Percentiles rank a stretch among this genome's conserved stretches.
These are phyloP conservation scores for Priapulus caudatus DNA, from an alignment of 2,888 invertebrate genomes.

Conservation along the genomic window DNA sequence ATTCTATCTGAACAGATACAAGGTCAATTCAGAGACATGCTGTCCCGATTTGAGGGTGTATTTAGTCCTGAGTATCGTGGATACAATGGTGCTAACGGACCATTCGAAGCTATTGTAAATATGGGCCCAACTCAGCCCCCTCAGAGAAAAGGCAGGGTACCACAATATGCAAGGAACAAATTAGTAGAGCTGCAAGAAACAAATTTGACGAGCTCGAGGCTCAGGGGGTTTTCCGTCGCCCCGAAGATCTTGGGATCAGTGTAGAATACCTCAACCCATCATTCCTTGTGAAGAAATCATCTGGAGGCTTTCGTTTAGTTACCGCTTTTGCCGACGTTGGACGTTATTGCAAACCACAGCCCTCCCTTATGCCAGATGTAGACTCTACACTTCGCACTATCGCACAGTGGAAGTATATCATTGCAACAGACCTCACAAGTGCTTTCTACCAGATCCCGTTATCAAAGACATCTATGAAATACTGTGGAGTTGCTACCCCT, in stretches of 20 bases:
- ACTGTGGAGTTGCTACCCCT: slow-evolving; percentile 22
- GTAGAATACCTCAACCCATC: slow-evolving; percentile 25
- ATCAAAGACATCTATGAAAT: slow-evolving; percentile 20
- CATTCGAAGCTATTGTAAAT: slow-evolving; percentile 22
- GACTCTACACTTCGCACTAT: slow-evolving; percentile 6
- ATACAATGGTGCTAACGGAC: slow-evolving; percentile 20
- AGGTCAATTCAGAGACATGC: slow-evolving; percentile 10
- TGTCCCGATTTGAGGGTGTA: slow-evolving; percentile 15
- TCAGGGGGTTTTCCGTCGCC: slow-evolving; percentile 18
- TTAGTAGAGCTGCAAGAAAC: slow-evolving; percentile 19
- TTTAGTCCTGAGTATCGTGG: slow-evolving; percentile 18
- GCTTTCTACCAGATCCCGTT: slow-evolving; percentile 23
- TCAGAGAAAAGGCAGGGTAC: slow-evolving; percentile 22
- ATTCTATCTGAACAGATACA: slow-evolving; percentile 7
- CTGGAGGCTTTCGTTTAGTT: slow-evolving; percentile 19
- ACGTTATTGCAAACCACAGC: slow-evolving; percentile 9
- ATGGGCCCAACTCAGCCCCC: slow-evolving; percentile 24
- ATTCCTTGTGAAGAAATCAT: slow-evolving; percentile 21
- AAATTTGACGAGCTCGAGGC: slow-evolving; percentile 23
- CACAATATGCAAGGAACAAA: slow-evolving; percentile 21
- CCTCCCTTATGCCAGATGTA: slow-evolving; percentile 10
- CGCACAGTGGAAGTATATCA: slow-evolving; percentile 12
- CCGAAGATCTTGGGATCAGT: slow-evolving; percentile 18
- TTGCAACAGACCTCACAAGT: slow-evolving; percentile 17
- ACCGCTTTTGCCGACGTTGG: slow-evolving; percentile 9